Evolutionary conservation across 1,140 invertebrate genomes (phyloP).

Genomic region (silkworm (Bombyx mori)): DNA sequence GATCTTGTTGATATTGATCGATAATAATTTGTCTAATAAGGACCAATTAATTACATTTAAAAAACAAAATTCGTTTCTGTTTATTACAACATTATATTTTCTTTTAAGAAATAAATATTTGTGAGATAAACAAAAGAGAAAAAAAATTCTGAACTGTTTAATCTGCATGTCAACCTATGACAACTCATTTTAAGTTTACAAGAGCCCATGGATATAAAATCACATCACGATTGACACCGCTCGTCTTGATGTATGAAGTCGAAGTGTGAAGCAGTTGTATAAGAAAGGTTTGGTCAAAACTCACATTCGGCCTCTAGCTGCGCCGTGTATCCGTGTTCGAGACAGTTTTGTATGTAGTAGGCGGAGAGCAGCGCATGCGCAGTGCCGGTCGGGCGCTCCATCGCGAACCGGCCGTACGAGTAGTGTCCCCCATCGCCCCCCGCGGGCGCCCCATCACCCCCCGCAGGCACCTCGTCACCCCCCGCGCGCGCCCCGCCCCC

Average conservation of each 20-base stretch:
- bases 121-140: background rate
- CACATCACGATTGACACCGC: too few relatives aligned
- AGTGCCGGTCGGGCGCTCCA: slow-evolving; percentile 9
- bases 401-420: slow-evolving; percentile 39
- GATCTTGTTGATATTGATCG: too few relatives aligned
- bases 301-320: slow-evolving; percentile 35
- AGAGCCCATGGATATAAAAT: too few relatives aligned
- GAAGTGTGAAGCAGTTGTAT: background rate
- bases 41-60: too few relatives aligned
- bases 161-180: too few relatives aligned
- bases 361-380: slow-evolving; percentile 30
- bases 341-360: slow-evolving; percentile 39
- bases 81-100: too few relatives aligned
- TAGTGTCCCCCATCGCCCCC: slow-evolving; percentile 21
- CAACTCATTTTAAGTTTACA: too few relatives aligned
- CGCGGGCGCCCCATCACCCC: slow-evolving; percentile 10
- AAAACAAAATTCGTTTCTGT: too few relatives aligned
- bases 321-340: slow-evolving; percentile 15
- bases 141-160: too few relatives aligned
- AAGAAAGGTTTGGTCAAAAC: background rate
- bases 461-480: background rate
- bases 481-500: slow-evolving; percentile 5
- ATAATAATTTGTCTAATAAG: too few relatives aligned
- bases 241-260: background rate
- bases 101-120: too few relatives aligned